Base-by-base conservation (phyloP, 2,797 vertebrate species). In the Anolis apletophallus region DNA sequence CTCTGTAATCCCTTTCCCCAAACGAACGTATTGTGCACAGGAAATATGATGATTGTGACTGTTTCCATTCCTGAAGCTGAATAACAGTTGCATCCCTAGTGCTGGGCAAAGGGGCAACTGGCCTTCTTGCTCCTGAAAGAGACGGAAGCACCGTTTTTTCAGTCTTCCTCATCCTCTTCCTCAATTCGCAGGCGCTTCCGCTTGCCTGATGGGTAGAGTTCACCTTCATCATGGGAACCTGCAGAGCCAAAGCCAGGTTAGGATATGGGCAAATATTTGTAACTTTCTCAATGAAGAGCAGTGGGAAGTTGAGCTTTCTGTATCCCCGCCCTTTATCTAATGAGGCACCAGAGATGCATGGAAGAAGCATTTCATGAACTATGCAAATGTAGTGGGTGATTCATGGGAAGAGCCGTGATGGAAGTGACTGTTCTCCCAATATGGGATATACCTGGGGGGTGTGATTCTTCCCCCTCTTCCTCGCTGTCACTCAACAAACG, bases 161-260 rank as follows among this genome's bases (percentile, higher is more conserved):
- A 84, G 32, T 87, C 86, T 17, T 88, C 88, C 0, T 90, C 93
- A 40, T 93, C 94, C 3, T 94, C 93, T 72, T 95, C 87, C 40
- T 96, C 93, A 19, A 93, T 90, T 29, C 91, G 88, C 61, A 91
- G 88, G 0, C 54, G 93, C 85, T 96, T 98, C 93, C 93, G 97
- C 91, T 93, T 95, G 81, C 50, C 23, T 78, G 54, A 71, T 32
- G 74, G 86, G 55, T 5, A 17, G 6, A 50, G 32, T 5, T 17
- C 68, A 12, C 64, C 68, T 50, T 87, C 81, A n/a, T 87, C 86
- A 32, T 55, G 54, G 68, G 81, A 87, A 26, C 19, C 86, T 87
- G 81, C 29, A 46, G n/a, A 1, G 23, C 8, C 40, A 84, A 87
- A 67, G 55, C 12, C n/a, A 84, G 46, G 72, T 23, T 10, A 71